These are phyloP conservation scores for Xestia sexstrigata DNA, from an alignment of 2,888 invertebrate species.

Conservation along the genomic window DNA sequence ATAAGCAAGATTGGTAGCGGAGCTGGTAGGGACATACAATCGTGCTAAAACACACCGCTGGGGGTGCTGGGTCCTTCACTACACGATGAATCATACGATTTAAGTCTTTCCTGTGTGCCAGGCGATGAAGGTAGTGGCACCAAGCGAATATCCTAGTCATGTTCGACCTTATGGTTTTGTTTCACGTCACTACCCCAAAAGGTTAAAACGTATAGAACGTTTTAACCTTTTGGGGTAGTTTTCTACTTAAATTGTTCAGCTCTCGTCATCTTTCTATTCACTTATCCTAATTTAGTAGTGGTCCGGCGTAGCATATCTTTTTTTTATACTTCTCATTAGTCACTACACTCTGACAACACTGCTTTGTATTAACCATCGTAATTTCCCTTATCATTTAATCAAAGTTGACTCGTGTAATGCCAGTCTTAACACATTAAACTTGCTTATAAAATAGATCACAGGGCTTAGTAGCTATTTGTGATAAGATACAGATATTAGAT, in stretches of 20 bases:
- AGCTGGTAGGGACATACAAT: background rate
- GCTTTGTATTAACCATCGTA: background rate
- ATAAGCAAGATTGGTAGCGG: background rate
- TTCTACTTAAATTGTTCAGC: background rate
- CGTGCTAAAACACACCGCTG: background rate
- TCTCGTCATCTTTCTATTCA: background rate
- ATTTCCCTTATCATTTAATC: slow-evolving; percentile 17
- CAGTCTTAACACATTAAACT: slow-evolving; percentile 18
- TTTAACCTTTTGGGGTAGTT: background rate
- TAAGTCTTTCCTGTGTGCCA: background rate
- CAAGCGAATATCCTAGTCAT: background rate
- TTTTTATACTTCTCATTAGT: background rate
- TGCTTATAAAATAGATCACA: slow-evolving; percentile 37
- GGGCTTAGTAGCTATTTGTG: slow-evolving; percentile 23
- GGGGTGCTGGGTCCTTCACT: background rate
- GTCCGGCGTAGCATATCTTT: background rate
- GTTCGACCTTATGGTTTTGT: background rate
- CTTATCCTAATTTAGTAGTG: background rate
- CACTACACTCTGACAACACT: no score
- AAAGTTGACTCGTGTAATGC: slow-evolving; percentile 14
- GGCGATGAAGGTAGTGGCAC: background rate
- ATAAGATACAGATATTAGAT: slow-evolving; percentile 46
- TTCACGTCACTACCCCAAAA: background rate
- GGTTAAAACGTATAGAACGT: no score
- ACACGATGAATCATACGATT: background rate